phyloP scores from a whole-genome alignment of 2,113 vertebrate genomes.

The Litocranius walleri region DNA sequence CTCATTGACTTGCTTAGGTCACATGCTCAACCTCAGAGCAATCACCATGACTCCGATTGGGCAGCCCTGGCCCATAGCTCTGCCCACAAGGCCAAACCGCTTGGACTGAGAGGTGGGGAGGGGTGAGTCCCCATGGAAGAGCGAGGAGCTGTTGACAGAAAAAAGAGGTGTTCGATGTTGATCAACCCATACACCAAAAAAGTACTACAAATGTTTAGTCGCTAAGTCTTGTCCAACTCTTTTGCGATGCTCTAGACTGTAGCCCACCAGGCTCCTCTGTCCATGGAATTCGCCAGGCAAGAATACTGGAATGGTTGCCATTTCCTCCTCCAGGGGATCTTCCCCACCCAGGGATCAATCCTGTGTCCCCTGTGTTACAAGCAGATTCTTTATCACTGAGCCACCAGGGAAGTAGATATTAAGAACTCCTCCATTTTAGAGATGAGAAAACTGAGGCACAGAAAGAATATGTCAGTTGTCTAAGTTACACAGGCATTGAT shows the following conservation, averaged over 20 bases:
- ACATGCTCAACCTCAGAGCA: neutral
- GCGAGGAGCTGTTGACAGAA: neutral
- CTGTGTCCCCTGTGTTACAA: neutral
- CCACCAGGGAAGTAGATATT: neutral
- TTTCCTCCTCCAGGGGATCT: neutral
- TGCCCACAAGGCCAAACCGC: neutral
- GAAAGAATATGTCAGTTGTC: neutral
- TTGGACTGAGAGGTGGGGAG: neutral
- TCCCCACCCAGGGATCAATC: neutral
- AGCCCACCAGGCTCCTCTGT: neutral
- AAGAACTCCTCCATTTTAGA: neutral
- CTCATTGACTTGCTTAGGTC: neutral
- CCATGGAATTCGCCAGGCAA: neutral
- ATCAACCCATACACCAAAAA: neutral
- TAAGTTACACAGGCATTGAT: neutral
- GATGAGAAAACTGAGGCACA: neutral
- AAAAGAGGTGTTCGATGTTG: neutral
- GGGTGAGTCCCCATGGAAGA: neutral
- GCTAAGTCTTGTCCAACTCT: neutral
- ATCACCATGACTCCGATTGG: neutral
- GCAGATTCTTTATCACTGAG: neutral
- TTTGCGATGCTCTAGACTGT: fast-evolving
- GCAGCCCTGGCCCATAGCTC: neutral
- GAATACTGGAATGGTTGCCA: neutral
- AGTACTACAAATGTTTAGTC: neutral